Evolutionary conservation across 2,888 invertebrate genomes (phyloP).

Genomic region (Chloromyia formosa): DNA sequence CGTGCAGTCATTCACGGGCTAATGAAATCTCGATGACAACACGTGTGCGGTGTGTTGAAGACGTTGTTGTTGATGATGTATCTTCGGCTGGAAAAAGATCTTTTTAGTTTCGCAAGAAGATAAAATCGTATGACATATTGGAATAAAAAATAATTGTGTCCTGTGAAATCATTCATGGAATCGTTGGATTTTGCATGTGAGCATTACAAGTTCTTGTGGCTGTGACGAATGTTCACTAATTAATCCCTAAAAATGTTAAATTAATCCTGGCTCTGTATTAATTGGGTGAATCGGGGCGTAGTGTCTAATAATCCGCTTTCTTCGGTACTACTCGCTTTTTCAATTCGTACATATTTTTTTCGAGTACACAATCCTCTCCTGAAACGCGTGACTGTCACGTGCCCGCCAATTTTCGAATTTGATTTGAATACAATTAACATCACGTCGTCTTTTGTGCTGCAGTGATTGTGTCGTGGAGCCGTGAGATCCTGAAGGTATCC

Average conservation of each 20-base stretch:
- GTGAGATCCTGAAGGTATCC: slow-evolving; percentile 10
- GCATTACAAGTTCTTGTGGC: too few relatives aligned
- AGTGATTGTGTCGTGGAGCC: slow-evolving; percentile 14
- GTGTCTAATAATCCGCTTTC: not conserved
- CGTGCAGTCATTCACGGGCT: slow-evolving; percentile 13
- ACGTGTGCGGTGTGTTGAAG: slow-evolving; percentile 13
- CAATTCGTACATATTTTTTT: not conserved
- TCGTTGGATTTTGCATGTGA: too few relatives aligned
- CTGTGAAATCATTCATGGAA: too few relatives aligned
- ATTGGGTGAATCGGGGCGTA: too few relatives aligned
- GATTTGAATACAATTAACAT: slow-evolving; percentile 31
- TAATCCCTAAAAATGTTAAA: too few relatives aligned
- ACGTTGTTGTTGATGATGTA: not conserved
- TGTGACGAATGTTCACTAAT: too few relatives aligned
- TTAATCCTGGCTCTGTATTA: too few relatives aligned
- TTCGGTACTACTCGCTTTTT: too few relatives aligned
- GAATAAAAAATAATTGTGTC: too few relatives aligned
- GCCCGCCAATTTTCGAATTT: slow-evolving; percentile 40
- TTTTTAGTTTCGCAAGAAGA: too few relatives aligned
- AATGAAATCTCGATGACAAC: slow-evolving; percentile 11
- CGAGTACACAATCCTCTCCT: not conserved
- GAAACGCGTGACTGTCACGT: slow-evolving; percentile 36
- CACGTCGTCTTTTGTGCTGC: slow-evolving; percentile 25
- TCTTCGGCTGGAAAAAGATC: too few relatives aligned
- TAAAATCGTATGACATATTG: too few relatives aligned